Evolutionary conservation across 92 coral and sea anemone genomes (phyloP), one percentile per base, ranked within the genome.

Genomic region (Pocillopora grandis): DNA sequence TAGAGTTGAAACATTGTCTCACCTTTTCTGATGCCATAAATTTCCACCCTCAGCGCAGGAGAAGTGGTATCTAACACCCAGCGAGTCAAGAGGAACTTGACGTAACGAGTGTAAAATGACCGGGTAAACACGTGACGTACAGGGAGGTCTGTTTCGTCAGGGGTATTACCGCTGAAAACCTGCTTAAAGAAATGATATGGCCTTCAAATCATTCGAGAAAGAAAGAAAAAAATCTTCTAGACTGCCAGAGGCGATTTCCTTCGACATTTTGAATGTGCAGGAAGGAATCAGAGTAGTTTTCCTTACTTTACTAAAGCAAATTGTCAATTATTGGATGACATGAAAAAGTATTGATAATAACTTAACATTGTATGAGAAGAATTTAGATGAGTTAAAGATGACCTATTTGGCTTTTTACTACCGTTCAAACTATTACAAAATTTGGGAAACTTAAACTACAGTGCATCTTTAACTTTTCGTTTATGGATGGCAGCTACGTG

Each of bases 81-180:
- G 70, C 70, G 66, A 61, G 66, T 78, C 33, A 86, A 90, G 65
- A 81, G 83, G 49, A 90, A 77, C 77, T 90, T 90, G 19, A 90
- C 83, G 79, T 90, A 90, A 2, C 93, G 90, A 31, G 90, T 87
- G 48, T 59, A 16, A 13, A 87, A 62, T 37, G 67, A 52, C 58
- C 76, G 80, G 62, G 19, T 84, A 13, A 90, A 84, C 56, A 70
- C 85, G 75, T 90, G 81, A 35, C 59, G 77, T 1, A 87, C 85
- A 15, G 86, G 65, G 6, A 75, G 63, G 76, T 81, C 23, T 12
- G 58, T 68, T 69, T 87, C 93, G n/a, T 62, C 31, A 14, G 27
- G 36, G 11, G 58, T 66, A 37, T 86, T 86, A 3, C 81, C 93
- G 36, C 49, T 56, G 80, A 89, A 89, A 10, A 81, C 79, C 92